A percentile compares a stretch with the other conserved stretches of the same genome.
phyloP scores from a whole-genome alignment of 2,888 invertebrate genomes.

The Erpobdella octoculata region DNA sequence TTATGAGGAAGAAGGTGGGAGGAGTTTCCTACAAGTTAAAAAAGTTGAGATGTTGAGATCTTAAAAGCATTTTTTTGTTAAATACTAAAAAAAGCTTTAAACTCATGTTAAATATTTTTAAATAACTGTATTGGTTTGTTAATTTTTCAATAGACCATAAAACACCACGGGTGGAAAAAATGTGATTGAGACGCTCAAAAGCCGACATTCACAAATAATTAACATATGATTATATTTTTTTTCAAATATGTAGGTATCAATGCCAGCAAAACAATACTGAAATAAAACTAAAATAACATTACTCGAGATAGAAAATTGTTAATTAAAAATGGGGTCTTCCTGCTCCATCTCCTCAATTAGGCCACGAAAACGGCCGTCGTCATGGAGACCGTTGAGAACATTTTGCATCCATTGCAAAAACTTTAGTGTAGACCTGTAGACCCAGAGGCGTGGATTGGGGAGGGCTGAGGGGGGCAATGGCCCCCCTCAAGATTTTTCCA shows the following conservation, averaged over 20 bases:
- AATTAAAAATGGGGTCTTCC: too few relatives aligned
- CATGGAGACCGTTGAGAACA: too few relatives aligned
- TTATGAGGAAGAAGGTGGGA: too few relatives aligned
- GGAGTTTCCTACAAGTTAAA: background rate
- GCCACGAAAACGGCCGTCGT: too few relatives aligned
- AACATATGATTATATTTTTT: background rate
- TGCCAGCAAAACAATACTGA: background rate
- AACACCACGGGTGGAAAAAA: background rate
- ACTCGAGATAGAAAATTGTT: background rate
- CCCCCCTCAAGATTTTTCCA: too few relatives aligned
- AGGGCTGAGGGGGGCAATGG: too few relatives aligned
- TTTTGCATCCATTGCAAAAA: too few relatives aligned
- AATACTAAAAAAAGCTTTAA: background rate
- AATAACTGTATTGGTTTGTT: background rate
- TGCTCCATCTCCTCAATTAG: too few relatives aligned
- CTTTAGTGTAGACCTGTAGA: too few relatives aligned
- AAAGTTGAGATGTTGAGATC: background rate
- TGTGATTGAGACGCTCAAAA: slow-evolving; percentile 2
- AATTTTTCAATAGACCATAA: background rate
- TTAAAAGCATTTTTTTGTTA: background rate
- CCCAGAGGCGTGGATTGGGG: too few relatives aligned
- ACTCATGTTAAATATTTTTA: background rate
- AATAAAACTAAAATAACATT: background rate
- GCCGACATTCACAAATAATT: too few relatives aligned
- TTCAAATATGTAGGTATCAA: too few relatives aligned